Base-by-base conservation (phyloP, 2,113 vertebrate genomes). In the Phylloscopus whistleri region DNA sequence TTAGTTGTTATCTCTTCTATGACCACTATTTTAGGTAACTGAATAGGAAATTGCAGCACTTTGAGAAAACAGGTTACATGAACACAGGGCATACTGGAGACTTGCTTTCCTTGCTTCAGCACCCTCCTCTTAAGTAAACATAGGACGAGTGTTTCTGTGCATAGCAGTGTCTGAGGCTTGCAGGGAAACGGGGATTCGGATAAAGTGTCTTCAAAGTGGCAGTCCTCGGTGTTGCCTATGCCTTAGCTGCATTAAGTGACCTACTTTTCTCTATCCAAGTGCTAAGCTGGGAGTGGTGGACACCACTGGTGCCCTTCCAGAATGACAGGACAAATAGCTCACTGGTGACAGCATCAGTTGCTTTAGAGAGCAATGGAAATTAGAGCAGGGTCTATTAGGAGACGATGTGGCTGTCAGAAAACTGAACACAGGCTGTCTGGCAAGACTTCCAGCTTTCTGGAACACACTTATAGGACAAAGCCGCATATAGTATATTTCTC, bases 321-420 rank as follows among this genome's bases (percentile, higher is more conserved):
- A 33, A 39, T 62, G 89, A 90, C 76, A 70, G 86, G 91, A 63
- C 84, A 92, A 93, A 93, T 90, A 90, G n/a, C 44, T 77, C 3
- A 0, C 17, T 1, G 2, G 64, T 93, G 90, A 94, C 79, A 92
- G 68, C 75, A 92, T 9, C 2, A 2, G 39, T 80, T 67, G 59
- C 80, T 92, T 89, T 95, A 86, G 76, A 88, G 24, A 69, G 76
- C 33, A 31, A 6, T 70, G 76, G 93, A 94, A 95, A 90, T 74
- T 39, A 70, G 63, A 92, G 68, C 56, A 46, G 60, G 16, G 33
- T 33, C 37, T 88, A 28, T 79, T 58, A 62, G 68, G 51, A 79
- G 59, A 31, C 0, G 6, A 46, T 1, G 41, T 79, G 51, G 13
- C 48, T 39, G 46, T 89, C 22, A 49, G 68, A 82, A 87, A 82